Base-by-base conservation (phyloP, 1,140 invertebrate genomes). In the Cephus cinctus region DNA sequence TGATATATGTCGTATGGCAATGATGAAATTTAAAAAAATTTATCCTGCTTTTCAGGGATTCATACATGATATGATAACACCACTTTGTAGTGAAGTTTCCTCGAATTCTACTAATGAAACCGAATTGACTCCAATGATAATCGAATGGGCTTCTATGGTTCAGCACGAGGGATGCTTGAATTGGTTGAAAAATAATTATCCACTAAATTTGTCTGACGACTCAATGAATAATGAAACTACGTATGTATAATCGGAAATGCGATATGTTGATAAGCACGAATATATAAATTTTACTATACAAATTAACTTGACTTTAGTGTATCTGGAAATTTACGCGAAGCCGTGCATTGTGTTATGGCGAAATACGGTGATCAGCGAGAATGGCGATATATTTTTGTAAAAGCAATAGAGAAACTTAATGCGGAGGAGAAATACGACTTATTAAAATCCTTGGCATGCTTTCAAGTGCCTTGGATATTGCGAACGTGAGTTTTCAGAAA, bases 41-140 rank as follows among this genome's bases (percentile, higher is more conserved):
- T 6, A 19, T 21, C 8, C 27, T 12, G 5, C 38, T 42, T 54
- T 54, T 19, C 39, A 75, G 74, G 62, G 72, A 43, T 73, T 63
- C 44, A 57, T 73, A 51, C 50, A 57, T 12, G 53, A 51, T 11
- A 64, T 74, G 19, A 57, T 73, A 1, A 64, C 65, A 2, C 53
- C 48, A 8, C 52, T 74, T 14, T 70, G 67, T 20, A 52, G 44
- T 8, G 59, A 58, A 20, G 47, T 64, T 2, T 54, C 56, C 8
- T 48, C 48, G 5, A 52, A n/a, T n/a, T n/a, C 49, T 16, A 18
- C 66, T 5, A 20, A 56, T 1, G 50, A 79, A n/a, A 70, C 74
- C 0, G 69, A 75, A 43, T 54, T 81, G 1, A 71, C 73, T 6
- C 69, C 78, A 43, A 70, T 76, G 20, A 62, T 79, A 0, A 59